Conservation (phyloP, 2,888 invertebrate genomes). For the Drosophila nr. perissopoda region DNA sequence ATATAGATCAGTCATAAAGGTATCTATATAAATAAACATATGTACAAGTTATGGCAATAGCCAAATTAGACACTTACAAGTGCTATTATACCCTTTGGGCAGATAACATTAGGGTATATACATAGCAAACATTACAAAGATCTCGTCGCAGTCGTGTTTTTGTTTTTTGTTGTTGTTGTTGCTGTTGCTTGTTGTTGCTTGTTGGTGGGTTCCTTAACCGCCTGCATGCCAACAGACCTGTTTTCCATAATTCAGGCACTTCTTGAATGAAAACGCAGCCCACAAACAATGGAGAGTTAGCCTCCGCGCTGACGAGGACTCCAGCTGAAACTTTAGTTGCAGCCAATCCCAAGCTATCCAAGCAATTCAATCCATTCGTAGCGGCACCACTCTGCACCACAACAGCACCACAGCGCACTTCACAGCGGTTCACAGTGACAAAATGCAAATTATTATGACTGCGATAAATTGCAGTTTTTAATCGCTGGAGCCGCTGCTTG, state of each 20-base stretch:
- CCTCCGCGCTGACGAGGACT: conserved; percentile 37
- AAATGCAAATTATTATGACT: conserved; percentile 80
- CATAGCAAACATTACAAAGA: conserved; percentile 8
- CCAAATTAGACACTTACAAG: not conserved
- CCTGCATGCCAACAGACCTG: conserved; percentile 74
- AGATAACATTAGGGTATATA: conserved; percentile 4
- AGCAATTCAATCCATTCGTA: conserved; percentile 32
- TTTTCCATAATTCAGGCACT: conserved; percentile 71
- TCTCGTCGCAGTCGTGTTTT: conserved; percentile 28
- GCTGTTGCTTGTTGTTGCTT: conserved; percentile 19
- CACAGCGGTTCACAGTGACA: conserved; percentile 66
- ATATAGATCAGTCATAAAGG: too few species aligned
- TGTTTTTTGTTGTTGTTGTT: conserved; percentile 7
- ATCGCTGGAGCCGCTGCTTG: conserved; percentile 66
- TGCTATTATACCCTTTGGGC: not conserved
- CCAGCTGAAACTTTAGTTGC: conserved; percentile 44
- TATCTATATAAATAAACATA: not conserved
- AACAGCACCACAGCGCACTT: conserved; percentile 4
- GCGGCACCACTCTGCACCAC: conserved; percentile 4
- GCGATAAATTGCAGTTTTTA: conserved; percentile 80
- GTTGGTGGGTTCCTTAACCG: conserved; percentile 47
- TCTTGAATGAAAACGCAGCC: conserved; percentile 72
- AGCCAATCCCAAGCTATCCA: conserved; percentile 41
- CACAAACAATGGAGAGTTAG: conserved; percentile 56
- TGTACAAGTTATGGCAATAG: not conserved